phyloP scores from a whole-genome alignment of 2,797 vertebrate species.

The Thunnus albacares region DNA sequence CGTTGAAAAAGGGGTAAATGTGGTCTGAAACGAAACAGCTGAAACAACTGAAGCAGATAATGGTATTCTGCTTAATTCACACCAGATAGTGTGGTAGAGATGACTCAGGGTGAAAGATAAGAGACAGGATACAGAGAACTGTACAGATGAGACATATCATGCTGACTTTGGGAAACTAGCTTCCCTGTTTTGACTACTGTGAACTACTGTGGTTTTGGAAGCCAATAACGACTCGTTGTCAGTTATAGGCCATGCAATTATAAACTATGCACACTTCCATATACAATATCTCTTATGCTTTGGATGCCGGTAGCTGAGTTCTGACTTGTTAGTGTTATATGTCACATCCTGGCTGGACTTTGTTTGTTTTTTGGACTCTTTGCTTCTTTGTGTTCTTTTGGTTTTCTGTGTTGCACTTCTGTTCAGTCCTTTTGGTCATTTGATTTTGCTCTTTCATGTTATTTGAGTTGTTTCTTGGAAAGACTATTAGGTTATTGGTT shows the following conservation, averaged over 20 bases:
- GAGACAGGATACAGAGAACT: background rate
- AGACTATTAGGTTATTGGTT: too few relatives aligned
- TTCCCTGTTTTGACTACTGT: background rate
- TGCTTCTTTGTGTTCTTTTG: too few relatives aligned
- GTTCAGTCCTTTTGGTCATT: too few relatives aligned
- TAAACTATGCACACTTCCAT: background rate
- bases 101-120: background rate
- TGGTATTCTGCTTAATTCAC: constrained; percentile 25
- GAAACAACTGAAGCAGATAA: constrained; percentile 38
- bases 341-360: too few relatives aligned
- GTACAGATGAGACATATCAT: background rate
- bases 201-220: background rate
- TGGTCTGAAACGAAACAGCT: constrained; percentile 43
- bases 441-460: too few relatives aligned
- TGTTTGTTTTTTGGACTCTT: too few relatives aligned
- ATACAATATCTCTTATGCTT: background rate
- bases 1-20: background rate
- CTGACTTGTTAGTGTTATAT: background rate
- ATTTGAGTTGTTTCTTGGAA: too few relatives aligned
- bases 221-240: too few relatives aligned
- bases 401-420: too few relatives aligned
- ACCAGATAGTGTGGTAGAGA: background rate
- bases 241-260: background rate
- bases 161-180: background rate
- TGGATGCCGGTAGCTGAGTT: background rate